Evolutionary conservation across 2,888 invertebrate genomes (phyloP).

Genomic region (Acronicta aceris): DNA sequence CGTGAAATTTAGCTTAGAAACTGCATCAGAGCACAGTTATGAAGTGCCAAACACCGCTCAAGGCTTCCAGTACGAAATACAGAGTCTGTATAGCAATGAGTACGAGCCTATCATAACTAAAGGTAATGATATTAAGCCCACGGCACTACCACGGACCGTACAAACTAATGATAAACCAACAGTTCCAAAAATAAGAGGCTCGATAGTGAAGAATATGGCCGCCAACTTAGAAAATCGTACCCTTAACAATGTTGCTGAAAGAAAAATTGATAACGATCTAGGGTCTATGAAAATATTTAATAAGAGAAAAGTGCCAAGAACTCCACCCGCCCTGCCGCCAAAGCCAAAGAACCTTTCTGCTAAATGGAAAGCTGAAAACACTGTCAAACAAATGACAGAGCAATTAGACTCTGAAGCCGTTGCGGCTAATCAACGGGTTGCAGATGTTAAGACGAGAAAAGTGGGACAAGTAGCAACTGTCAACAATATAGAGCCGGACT

Average conservation of each 20-base stretch:
- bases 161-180: conserved; percentile 71
- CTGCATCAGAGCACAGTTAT: conserved; percentile 89
- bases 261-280: conserved; percentile 76
- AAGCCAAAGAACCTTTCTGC: conserved; percentile 93
- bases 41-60: conserved; percentile 90
- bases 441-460: conserved; percentile 88
- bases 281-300: conserved; percentile 85
- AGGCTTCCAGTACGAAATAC: conserved; percentile 87
- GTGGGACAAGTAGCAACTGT: conserved; percentile 86
- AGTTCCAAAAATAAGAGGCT: conserved; percentile 84
- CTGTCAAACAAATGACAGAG: conserved; percentile 80
- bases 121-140: conserved; percentile 74
- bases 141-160: conserved; percentile 72
- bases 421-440: conserved; percentile 89
- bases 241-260: conserved; percentile 80
- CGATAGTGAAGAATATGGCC: conserved; percentile 86
- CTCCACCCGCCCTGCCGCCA: conserved; percentile 93
- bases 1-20: conserved; percentile 86
- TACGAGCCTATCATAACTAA: conserved; percentile 92
- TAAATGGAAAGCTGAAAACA: conserved; percentile 90
- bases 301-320: conserved; percentile 90
- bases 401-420: conserved; percentile 88
- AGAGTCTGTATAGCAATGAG: conserved; percentile 93
- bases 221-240: conserved; percentile 85
- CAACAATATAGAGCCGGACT: conserved; percentile 91